Conservation (phyloP, 2,797 vertebrate genomes). For the Microctenopoma stevenorrisi region DNA sequence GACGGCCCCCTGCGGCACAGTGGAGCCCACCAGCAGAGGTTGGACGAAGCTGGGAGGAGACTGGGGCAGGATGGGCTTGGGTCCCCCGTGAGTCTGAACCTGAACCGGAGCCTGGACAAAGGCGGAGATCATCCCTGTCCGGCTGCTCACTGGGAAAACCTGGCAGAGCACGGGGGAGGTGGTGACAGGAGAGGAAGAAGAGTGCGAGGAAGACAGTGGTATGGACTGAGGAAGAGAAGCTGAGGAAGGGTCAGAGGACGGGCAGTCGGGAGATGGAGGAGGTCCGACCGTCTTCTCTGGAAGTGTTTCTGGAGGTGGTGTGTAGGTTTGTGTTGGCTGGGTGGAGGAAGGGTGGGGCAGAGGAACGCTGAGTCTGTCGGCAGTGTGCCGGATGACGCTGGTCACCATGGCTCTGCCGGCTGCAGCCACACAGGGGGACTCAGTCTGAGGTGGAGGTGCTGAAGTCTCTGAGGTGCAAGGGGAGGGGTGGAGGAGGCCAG, state of each 20-base stretch:
- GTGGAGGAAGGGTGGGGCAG: constrained; percentile 33
- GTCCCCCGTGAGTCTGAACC: constrained; percentile 68
- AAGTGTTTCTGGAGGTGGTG: background rate
- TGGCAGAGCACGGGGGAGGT: constrained; percentile 90
- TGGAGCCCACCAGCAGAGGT: constrained; percentile 87
- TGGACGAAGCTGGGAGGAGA: constrained; percentile 76
- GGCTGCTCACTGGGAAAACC: constrained; percentile 88
- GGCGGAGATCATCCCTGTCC: constrained; percentile 86
- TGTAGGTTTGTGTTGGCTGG: constrained; percentile 41
- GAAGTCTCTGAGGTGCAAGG: constrained; percentile 49
- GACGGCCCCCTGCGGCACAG: constrained; percentile 89
- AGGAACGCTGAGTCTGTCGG: constrained; percentile 70
- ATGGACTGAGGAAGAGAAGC: constrained; percentile 37
- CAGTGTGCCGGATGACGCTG: constrained; percentile 92
- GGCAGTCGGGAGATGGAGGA: constrained; percentile 42
- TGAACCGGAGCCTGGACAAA: constrained; percentile 88
- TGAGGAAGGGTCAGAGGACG: constrained; percentile 39
- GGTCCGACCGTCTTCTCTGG: constrained; percentile 54
- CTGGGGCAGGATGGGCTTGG: constrained; percentile 87
- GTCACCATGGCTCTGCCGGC: constrained; percentile 86
- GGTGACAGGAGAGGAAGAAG: constrained; percentile 64
- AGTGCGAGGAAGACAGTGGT: constrained; percentile 41
- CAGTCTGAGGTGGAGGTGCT: constrained; percentile 43
- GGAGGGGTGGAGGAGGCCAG: constrained; percentile 2
- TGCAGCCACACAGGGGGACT: constrained; percentile 40